Conservation (phyloP, 1,140 invertebrate genomes). For the Aricia agestis region DNA sequence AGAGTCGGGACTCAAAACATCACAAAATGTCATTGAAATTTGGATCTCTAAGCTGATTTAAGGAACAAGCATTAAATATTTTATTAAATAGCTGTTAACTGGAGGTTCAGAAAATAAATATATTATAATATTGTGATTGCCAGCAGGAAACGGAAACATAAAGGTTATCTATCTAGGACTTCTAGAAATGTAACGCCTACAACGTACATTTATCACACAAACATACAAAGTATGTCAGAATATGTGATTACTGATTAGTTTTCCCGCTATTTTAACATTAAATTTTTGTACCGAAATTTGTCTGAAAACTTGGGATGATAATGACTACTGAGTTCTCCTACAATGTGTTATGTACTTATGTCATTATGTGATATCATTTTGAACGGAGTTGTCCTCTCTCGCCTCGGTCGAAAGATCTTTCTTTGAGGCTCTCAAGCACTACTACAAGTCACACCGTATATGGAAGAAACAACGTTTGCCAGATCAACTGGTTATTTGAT, state of each 20-base stretch:
- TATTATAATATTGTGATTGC: constrained; percentile 17
- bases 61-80: too few relatives aligned
- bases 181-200: constrained; percentile 13
- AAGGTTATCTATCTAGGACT: constrained; percentile 24
- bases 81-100: neutral
- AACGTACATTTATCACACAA: neutral
- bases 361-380: too few relatives aligned
- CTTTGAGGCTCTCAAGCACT: too few relatives aligned
- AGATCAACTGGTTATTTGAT: neutral
- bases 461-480: neutral
- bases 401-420: too few relatives aligned
- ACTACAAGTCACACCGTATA: neutral
- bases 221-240: neutral
- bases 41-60: too few relatives aligned
- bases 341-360: too few relatives aligned
- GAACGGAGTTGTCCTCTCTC: too few relatives aligned
- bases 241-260: neutral
- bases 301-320: too few relatives aligned
- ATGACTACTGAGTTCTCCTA: too few relatives aligned
- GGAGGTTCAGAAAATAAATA: neutral
- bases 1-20: too few relatives aligned
- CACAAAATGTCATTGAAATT: too few relatives aligned
- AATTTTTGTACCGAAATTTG: neutral
- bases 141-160: constrained; percentile 23
- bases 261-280: constrained; percentile 4